Conservation (phyloP, 2,888 invertebrate species). For the Drosophila meridionalis region DNA sequence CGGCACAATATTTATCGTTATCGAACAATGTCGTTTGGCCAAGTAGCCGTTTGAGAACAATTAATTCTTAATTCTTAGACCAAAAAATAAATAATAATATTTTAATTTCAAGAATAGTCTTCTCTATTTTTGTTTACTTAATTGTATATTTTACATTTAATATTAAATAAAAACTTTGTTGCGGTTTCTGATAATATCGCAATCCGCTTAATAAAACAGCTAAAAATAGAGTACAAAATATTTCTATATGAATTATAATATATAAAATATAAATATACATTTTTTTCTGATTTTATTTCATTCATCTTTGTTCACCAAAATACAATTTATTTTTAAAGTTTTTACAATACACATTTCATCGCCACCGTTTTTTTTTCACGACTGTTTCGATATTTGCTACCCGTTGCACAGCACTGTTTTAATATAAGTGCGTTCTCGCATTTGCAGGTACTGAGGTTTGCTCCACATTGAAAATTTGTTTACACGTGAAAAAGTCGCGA, state of each 20-base stretch:
- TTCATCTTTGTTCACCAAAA: not conserved
- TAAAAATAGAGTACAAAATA: not conserved
- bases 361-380: slow-evolving; percentile 1
- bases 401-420: slow-evolving; percentile 58
- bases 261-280: not conserved
- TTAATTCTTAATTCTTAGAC: too few species aligned
- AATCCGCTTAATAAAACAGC: not conserved
- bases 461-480: slow-evolving; percentile 71
- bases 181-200: not conserved
- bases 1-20: slow-evolving; percentile 34
- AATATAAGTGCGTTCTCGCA: slow-evolving; percentile 84
- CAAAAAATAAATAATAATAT: not conserved
- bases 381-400: slow-evolving; percentile 33
- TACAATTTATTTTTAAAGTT: not conserved
- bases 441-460: slow-evolving; percentile 81
- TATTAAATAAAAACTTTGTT: not conserved
- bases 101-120: not conserved
- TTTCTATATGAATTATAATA: not conserved
- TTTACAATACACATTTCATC: not conserved
- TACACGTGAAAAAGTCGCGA: slow-evolving; percentile 46
- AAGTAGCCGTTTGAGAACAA: not conserved
- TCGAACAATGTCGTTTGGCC: slow-evolving; percentile 7
- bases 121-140: not conserved
- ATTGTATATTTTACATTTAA: not conserved
- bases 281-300: not conserved